Base-by-base conservation (phyloP, 1,140 invertebrate genomes). In the Drosophila mayri region DNA sequence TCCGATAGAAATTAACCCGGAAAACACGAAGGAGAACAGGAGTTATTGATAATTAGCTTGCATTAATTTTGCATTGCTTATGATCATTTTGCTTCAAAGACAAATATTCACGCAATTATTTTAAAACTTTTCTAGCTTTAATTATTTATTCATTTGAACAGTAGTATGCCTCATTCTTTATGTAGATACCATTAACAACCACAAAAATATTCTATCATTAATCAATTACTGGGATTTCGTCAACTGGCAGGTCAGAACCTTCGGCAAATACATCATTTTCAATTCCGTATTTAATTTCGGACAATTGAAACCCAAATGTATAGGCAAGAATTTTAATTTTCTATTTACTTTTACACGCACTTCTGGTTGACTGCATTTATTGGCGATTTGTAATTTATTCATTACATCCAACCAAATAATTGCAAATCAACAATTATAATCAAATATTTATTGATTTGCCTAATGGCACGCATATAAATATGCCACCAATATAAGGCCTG, bases 371-470 rank as follows among this genome's bases (percentile, higher is more conserved):
- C 60, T n/a, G 22, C 37, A 47, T 58, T 76, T 52, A 52, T 52
- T 58, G 52, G 25, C 25, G 52, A 73, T 52, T 72, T 72, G 77
- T 73, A 76, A 88, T 61, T 87, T 77, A 84, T 88, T 68, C 63
- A 65, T 68, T 32, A 57, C 50, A 62, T 70, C 55, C 64, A 61
- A 38, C 46, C 73, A 83, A 84, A 84, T 84, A 78, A 75, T 84
- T 88, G 77, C 79, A 84, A 88, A 84, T 90, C 80, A 88, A 88
- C 84, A 88, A 88, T 81, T 88, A 67, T 75, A 81, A 88, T 88
- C 85, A 84, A 90, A 88, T 84, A 90, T 84, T 88, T 81, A 87
- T 88, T 90, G 80, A 88, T 87, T 80, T 54, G 47, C 28, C 57
- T 80, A 83, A 86, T 87, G 83, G 79, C 80, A 74, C 55, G 61